Evolutionary conservation across 2,888 invertebrate species (phyloP), one percentile per base, ranked within the genome.

Genomic region (Microplitis manilae): DNA sequence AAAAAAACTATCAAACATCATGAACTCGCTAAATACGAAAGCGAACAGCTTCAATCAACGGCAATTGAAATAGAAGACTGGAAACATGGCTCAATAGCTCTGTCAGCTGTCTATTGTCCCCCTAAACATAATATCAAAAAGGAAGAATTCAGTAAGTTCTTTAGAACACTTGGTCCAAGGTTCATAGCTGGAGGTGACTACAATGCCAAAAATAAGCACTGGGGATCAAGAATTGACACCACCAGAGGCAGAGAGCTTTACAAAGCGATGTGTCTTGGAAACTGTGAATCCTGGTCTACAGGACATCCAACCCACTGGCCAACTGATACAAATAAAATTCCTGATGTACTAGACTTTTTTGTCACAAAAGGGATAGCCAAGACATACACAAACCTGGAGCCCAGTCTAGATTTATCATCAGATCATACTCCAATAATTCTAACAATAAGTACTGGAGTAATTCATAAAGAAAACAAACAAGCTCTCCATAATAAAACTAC

Each of bases 221-320:
- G 82, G 84, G 83, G 83, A 5, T 81, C 80, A 17, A 77, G 82
- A 73, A 67, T 77, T 59, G 75, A 50, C n/a, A 77, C 60, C 62
- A 76, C 77, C 6, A 77, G 72, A 71, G 78, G 78, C n/a, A 75
- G 70, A 30, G 41, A 75, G 15, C 20, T 81, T 6, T 20, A 69
- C 13, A 76, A 75, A 74, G 60, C 64, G n/a, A 15, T 62, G 1
- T 1, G 20, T 20, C 20, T 20, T 20, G 20, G 2, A 20, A 20
- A 20, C 1, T 20, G 20, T 20, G 20, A 20, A 20, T 20, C 20
- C 0, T 1, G 1, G 20, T 20, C 20, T 20, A 20, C n/a, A n/a
- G n/a, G n/a, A n/a, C n/a, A n/a, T n/a, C n/a, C n/a, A n/a, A n/a
- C n/a, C n/a, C n/a, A n/a, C n/a, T n/a, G n/a, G n/a, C n/a, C n/a